Base-by-base conservation (phyloP, 2,113 vertebrate genomes). In the Seriola quinqueradiata region DNA sequence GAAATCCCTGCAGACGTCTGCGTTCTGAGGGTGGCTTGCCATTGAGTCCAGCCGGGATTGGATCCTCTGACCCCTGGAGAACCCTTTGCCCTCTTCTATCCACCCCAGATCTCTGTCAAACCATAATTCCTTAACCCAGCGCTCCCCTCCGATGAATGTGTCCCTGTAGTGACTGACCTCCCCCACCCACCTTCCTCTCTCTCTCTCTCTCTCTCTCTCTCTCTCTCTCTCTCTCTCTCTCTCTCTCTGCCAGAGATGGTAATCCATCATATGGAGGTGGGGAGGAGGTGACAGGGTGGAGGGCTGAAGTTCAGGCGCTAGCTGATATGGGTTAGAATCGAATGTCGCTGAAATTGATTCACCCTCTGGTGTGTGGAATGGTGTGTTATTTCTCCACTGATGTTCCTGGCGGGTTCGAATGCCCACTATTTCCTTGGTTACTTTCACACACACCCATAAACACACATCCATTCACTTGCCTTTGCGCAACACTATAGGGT, bases 41-140 rank as follows among this genome's bases (percentile, higher is more conserved):
- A 69, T 83, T 69, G 69, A 85, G 87, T 92, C 89, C 83, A 80
- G 87, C 77, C 42, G 61, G 88, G 91, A 95, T 93, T 94, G 93
- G 87, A 93, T 92, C 89, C 86, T 71, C 73, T 95, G 94, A 95
- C 95, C 94, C 93, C 83, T 92, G 77, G 85, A 94, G 75, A 91
- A 89, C 89, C 84, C 61, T 90, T 80, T 76, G 78, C 87, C 87
- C 93, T 77, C 69, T 81, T 79, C 80, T 85, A 61, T 92, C 89
- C 83, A 70, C 63, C 75, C 85, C 28, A 77, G 75, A 90, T 94
- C 90, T 89, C 86, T 90, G 91, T 92, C 91, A 90, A 88, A 82
- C 71, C 77, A 83, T 89, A 87, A 95, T 93, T 93, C 92, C 92
- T 94, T 87, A 91, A 92, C 92, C 81, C 80, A 83, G 67, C 5